Conservation (phyloP, 2,888 invertebrate species). For the Crossocerus cetratus region DNA sequence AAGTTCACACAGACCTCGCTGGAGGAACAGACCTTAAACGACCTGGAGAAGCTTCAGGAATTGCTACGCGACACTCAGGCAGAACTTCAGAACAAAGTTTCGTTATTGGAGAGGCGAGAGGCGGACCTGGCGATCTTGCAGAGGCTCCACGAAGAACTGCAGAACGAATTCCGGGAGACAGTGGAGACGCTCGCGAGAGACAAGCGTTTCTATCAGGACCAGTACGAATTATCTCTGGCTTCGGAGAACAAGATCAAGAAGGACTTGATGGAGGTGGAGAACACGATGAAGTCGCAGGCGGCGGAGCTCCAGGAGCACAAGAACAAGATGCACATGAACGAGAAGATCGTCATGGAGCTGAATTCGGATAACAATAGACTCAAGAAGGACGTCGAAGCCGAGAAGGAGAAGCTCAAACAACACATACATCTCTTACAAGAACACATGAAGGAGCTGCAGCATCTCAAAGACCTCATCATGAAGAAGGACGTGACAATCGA, state of each 20-base stretch:
- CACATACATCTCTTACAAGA: constrained; percentile 78
- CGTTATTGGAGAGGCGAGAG: constrained; percentile 80
- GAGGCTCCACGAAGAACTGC: constrained; percentile 80
- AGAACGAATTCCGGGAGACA: constrained; percentile 79
- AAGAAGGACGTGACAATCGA: constrained; percentile 69
- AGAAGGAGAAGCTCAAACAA: constrained; percentile 79
- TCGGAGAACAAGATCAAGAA: constrained; percentile 79
- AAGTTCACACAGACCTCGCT: constrained; percentile 30
- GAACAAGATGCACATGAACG: constrained; percentile 78
- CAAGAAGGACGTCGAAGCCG: constrained; percentile 79
- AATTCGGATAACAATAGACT: constrained; percentile 79
- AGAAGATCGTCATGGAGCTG: constrained; percentile 80
- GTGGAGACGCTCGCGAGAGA: constrained; percentile 79
- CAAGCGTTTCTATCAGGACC: constrained; percentile 80
- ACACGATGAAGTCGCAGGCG: constrained; percentile 74
- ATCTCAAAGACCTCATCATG: constrained; percentile 76
- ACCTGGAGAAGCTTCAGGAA: constrained; percentile 49
- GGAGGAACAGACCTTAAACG: constrained; percentile 31
- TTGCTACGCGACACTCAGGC: constrained; percentile 81
- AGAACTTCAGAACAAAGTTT: constrained; percentile 81
- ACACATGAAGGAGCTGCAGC: constrained; percentile 77
- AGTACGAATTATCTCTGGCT: constrained; percentile 79
- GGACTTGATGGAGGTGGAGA: constrained; percentile 80
- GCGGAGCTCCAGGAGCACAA: constrained; percentile 78
- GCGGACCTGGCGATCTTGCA: constrained; percentile 79